Conservation (phyloP, 2,113 vertebrate species). For the Cisticola juncidis region DNA sequence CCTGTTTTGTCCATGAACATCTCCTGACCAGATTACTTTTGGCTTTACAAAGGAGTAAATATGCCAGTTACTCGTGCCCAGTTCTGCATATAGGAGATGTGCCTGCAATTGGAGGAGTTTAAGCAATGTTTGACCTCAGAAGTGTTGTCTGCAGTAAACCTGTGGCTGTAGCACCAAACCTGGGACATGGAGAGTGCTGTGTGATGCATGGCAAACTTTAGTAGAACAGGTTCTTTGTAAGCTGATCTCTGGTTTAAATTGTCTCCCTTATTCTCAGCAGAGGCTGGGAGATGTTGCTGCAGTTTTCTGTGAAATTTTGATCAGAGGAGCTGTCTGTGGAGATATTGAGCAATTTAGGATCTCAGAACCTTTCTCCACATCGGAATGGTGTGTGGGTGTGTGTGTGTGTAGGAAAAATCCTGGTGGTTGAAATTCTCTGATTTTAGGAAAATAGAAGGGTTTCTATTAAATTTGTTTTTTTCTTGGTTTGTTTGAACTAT, state of each 20-base stretch:
- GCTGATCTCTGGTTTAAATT: background rate
- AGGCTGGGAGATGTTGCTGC: background rate
- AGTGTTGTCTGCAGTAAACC: background rate
- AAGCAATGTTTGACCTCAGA: background rate
- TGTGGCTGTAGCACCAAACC: background rate
- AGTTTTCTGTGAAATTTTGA: background rate
- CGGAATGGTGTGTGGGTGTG: background rate
- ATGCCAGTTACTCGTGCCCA: background rate
- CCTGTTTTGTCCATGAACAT: background rate
- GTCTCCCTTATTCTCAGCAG: background rate
- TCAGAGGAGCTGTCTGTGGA: background rate
- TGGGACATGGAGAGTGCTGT: accelerated
- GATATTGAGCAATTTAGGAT: background rate
- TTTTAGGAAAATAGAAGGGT: background rate
- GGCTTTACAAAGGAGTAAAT: background rate
- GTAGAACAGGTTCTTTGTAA: too few species aligned
- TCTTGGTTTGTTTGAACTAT: background rate
- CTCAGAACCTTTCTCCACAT: background rate
- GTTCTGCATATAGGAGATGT: background rate
- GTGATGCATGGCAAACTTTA: background rate
- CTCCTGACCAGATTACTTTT: background rate
- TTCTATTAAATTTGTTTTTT: background rate
- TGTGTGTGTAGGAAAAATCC: background rate
- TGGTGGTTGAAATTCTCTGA: background rate
- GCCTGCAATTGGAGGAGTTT: background rate